phyloP scores from a whole-genome alignment of 2,797 vertebrate species.

The Pipistrellus pipistrellus region DNA sequence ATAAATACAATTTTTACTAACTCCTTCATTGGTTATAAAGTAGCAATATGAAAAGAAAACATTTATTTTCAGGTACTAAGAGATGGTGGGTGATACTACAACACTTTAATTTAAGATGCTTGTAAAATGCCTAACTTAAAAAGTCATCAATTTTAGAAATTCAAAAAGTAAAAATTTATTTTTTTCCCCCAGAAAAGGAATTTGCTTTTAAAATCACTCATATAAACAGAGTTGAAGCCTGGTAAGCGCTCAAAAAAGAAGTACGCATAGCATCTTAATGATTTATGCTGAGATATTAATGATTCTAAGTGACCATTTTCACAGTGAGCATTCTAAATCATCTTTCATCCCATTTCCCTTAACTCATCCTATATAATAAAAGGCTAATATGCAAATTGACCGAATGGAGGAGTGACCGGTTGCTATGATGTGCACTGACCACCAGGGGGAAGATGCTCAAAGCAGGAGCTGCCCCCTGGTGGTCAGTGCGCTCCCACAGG shows the following conservation, averaged over 20 bases:
- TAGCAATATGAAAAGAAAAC: not conserved
- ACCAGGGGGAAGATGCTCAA: too few species aligned
- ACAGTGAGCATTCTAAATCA: not conserved
- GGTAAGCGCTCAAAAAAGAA: not conserved
- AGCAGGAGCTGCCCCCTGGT: too few species aligned
- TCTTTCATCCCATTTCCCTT: not conserved
- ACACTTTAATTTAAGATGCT: conserved; percentile 6
- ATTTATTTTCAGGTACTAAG: conserved; percentile 29
- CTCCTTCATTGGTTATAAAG: conserved; percentile 33
- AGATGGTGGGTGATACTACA: not conserved
- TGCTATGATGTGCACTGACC: too few species aligned
- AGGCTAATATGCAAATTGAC: too few species aligned
- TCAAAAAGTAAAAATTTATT: not conserved
- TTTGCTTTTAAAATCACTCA: conserved; percentile 36
- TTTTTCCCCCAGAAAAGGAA: not conserved
- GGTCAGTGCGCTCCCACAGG: too few species aligned
- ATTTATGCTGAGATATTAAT: not conserved
- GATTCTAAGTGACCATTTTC: not conserved
- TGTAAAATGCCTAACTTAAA: conserved; percentile 15
- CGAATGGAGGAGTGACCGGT: rapidly evolving
- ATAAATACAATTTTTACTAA: not conserved
- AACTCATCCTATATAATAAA: not conserved
- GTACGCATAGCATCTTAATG: not conserved
- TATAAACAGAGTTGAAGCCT: not conserved
- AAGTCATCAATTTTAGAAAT: not conserved